Evolutionary conservation across 2,797 vertebrate species (phyloP).

Genomic region (Miichthys miiuy): DNA sequence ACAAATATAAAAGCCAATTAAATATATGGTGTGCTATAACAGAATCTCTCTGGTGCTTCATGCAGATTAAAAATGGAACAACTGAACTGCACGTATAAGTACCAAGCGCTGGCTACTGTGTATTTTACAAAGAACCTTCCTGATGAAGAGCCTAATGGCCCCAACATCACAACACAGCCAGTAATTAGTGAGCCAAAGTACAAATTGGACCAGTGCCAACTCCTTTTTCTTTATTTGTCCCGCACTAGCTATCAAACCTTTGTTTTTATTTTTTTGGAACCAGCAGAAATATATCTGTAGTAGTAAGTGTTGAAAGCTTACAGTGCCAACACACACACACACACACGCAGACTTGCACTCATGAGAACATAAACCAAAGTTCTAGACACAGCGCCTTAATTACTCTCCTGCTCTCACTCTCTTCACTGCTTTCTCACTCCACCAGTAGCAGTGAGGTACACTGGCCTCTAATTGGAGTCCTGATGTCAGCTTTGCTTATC

Average conservation of each 20-base stretch:
- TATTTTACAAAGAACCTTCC: constrained; percentile 18
- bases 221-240: neutral
- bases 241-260: neutral
- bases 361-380: constrained; percentile 33
- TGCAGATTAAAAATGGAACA: constrained; percentile 29
- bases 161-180: constrained; percentile 9
- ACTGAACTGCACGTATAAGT: constrained; percentile 24
- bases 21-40: neutral
- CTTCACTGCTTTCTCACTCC: constrained; percentile 40
- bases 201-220: neutral
- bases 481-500: constrained; percentile 77
- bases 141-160: constrained; percentile 13
- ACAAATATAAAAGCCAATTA: neutral
- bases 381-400: constrained; percentile 57
- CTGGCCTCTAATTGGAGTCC: constrained; percentile 80
- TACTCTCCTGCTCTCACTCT: constrained; percentile 56
- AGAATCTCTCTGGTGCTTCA: neutral
- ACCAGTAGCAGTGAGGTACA: constrained; percentile 33
- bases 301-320: neutral
- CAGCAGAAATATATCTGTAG: neutral
- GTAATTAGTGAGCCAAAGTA: constrained; percentile 23
- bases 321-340: neutral
- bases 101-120: neutral
- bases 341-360: constrained; percentile 1
- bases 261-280: neutral